Base-by-base conservation (phyloP, 2,888 invertebrate species). In the Smittia sp. region DNA sequence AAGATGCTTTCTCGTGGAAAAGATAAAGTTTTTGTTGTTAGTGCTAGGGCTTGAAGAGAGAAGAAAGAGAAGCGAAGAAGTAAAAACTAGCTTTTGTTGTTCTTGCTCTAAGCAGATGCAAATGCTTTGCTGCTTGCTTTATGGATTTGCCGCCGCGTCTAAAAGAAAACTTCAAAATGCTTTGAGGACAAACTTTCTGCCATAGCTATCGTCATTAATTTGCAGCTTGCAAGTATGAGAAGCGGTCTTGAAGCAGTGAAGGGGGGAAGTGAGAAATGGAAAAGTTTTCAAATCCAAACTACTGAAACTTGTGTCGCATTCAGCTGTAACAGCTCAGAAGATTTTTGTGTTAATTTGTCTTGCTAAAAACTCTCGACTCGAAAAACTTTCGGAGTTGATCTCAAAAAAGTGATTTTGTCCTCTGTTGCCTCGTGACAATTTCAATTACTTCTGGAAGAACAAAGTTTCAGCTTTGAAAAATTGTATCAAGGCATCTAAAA, bases 201-300 rank as follows among this genome's bases (percentile, higher is more conserved):
- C 18, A 32, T 32, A 66, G 38, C 66, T 38, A 66, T 66, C 38
- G 38, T 11, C 66, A 66, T 66, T 66, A 66, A 66, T 66, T 66
- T 66, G 66, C 66, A 66, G 25, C 27, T 24, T 63, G 25, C 15
- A 15, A n/a, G 27, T 20, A 25, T 63, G 27, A 63, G 20, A 63
- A 27, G 15, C 22, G n/a, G 1, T 27, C 27, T 9, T 52, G 15
- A 20, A 63, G 63, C 27, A 18, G 24, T 24, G 27, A 63, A 63
- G 24, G 3, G 15, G 1, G 63, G 22, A 27, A 63, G 15, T 46
- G 46, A 46, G 46, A 46, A 13, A 22, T 4, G 27, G 27, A 63
- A 63, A 63, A 63, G n/a, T 63, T 63, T 27, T 63, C 15, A 46
- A 46, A 46, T 58, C 18, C 58, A 58, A 58, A 58, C 58, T 58